Evolutionary conservation across 2,113 vertebrate genomes (phyloP).

Genomic region (Aphelocoma coerulescens): DNA sequence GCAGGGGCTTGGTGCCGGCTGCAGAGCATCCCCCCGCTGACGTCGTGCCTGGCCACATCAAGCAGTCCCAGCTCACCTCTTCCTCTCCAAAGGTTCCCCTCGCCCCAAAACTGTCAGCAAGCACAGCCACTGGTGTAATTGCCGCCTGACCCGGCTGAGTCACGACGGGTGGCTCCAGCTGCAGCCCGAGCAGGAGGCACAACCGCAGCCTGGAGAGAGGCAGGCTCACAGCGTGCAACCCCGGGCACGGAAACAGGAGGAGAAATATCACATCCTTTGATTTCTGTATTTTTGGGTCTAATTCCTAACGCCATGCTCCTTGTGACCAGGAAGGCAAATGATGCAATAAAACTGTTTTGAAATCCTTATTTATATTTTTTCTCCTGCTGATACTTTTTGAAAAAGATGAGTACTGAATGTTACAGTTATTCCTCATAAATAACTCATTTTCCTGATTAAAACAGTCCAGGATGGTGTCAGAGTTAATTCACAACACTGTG

Average conservation of each 20-base stretch:
- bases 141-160: not conserved
- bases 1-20: not conserved
- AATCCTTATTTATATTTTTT: conserved; percentile 3
- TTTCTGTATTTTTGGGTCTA: not conserved
- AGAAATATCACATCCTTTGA: conserved; percentile 1
- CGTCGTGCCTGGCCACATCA: not conserved
- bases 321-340: not conserved
- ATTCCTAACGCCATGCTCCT: not conserved
- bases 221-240: not conserved
- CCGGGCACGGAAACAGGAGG: not conserved
- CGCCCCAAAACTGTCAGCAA: not conserved
- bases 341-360: conserved; percentile 7
- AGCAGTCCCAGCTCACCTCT: not conserved
- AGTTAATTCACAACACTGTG: not conserved
- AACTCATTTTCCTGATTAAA: not conserved
- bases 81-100: not conserved
- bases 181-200: not conserved
- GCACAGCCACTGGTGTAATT: not conserved
- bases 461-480: not conserved
- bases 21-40: not conserved
- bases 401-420: not conserved
- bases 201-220: not conserved
- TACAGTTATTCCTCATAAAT: conserved; percentile 23
- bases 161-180: not conserved
- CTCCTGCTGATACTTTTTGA: not conserved